Evolutionary conservation across 2,888 invertebrate species (phyloP).

Genomic region (Philhelius pedissequus): DNA sequence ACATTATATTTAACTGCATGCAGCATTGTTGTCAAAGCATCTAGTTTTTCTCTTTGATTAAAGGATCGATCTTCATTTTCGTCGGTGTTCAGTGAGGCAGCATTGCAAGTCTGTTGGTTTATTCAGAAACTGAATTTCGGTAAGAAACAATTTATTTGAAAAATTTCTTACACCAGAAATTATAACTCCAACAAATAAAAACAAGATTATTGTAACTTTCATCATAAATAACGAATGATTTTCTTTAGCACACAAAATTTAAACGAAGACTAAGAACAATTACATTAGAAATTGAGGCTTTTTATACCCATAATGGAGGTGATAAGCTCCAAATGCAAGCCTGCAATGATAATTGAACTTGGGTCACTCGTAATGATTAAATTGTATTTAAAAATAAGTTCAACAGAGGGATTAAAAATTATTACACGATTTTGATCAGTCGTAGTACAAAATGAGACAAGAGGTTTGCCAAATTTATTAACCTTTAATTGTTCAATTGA

Average conservation of each 20-base stretch:
- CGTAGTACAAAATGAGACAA: too few species aligned
- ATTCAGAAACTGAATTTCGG: neutral
- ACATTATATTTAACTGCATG: neutral
- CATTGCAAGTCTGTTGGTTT: neutral
- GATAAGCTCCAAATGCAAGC: too few species aligned
- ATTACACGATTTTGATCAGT: too few species aligned
- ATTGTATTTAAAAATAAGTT: too few species aligned
- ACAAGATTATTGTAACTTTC: neutral
- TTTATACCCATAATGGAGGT: too few species aligned
- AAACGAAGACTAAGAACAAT: too few species aligned
- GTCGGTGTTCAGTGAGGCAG: neutral
- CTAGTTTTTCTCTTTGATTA: neutral
- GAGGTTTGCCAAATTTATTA: too few species aligned
- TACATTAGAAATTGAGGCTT: too few species aligned
- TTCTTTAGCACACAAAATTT: neutral
- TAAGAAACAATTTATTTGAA: neutral
- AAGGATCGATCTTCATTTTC: conserved; percentile 6
- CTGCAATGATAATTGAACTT: too few species aligned
- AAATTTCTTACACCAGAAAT: neutral
- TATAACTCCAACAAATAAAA: neutral
- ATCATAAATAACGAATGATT: neutral
- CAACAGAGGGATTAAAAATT: too few species aligned
- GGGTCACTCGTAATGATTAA: too few species aligned
- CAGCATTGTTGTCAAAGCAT: neutral
- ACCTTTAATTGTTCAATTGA: too few species aligned